Conservation (phyloP, 2,888 invertebrate genomes). For the Cremastinae sp. region DNA sequence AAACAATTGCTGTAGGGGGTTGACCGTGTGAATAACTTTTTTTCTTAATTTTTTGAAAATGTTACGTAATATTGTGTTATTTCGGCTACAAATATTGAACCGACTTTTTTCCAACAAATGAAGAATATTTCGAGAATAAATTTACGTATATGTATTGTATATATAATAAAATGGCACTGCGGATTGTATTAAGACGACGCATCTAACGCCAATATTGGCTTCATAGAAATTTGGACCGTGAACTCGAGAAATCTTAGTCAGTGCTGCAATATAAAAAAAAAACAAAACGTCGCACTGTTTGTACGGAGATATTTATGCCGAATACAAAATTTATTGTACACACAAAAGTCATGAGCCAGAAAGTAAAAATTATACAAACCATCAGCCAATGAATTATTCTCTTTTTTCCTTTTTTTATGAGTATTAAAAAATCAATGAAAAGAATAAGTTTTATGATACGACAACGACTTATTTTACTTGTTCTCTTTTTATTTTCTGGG, state of each 20-base stretch:
- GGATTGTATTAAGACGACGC: slow-evolving; percentile 37
- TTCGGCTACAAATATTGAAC: too few relatives aligned
- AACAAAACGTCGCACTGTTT: slow-evolving; percentile 23
- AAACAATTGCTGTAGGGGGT: too few relatives aligned
- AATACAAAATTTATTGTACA: slow-evolving; percentile 38
- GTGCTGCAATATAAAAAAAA: slow-evolving; percentile 17
- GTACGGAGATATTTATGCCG: slow-evolving; percentile 41
- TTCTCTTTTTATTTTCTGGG: too few relatives aligned
- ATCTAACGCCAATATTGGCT: slow-evolving; percentile 42
- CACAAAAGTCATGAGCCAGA: slow-evolving; percentile 15
- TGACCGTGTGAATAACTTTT: too few relatives aligned
- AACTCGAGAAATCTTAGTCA: slow-evolving; percentile 33
- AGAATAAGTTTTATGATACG: too few relatives aligned
- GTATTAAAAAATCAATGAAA: too few relatives aligned
- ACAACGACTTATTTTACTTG: too few relatives aligned
- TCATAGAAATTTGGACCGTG: slow-evolving; percentile 31
- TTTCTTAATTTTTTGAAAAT: too few relatives aligned
- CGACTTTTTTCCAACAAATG: too few relatives aligned
- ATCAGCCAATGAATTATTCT: neutral
- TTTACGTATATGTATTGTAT: neutral
- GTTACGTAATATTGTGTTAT: too few relatives aligned
- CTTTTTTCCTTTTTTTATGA: too few relatives aligned
- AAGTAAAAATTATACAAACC: slow-evolving; percentile 42
- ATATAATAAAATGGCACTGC: slow-evolving; percentile 36
- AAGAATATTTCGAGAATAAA: too few relatives aligned